Evolutionary conservation across 2,113 vertebrate species (phyloP).

Genomic region (Oenanthe melanoleuca): DNA sequence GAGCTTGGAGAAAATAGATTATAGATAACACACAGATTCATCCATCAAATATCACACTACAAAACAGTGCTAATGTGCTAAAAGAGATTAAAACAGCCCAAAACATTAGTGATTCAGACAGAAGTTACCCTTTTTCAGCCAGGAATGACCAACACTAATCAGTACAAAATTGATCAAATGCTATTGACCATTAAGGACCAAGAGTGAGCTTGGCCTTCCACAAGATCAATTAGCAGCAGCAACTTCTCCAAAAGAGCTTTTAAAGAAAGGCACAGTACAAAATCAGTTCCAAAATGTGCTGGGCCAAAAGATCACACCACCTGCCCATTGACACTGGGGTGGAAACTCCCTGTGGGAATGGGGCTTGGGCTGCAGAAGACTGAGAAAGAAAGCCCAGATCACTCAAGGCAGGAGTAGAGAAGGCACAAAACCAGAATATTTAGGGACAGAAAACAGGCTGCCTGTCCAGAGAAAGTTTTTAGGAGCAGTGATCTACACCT

Average conservation of each 20-base stretch:
- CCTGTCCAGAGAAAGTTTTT: not conserved
- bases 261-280: not conserved
- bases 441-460: not conserved
- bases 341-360: not conserved
- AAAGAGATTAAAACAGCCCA: not conserved
- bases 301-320: not conserved
- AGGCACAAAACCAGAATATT: not conserved
- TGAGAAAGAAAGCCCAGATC: not conserved
- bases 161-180: not conserved
- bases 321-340: not conserved
- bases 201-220: not conserved
- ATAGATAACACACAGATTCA: not conserved
- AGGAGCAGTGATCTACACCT: not conserved
- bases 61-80: not conserved
- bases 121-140: not conserved
- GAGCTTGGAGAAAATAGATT: conserved; percentile 6
- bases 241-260: not conserved
- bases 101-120: not conserved
- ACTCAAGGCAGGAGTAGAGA: not conserved
- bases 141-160: not conserved
- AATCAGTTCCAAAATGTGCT: not conserved
- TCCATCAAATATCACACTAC: not conserved
- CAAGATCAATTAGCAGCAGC: not conserved
- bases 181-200: not conserved
- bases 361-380: not conserved